Base-by-base conservation (phyloP, 2,113 vertebrate genomes). In the Anthoscopus minutus region DNA sequence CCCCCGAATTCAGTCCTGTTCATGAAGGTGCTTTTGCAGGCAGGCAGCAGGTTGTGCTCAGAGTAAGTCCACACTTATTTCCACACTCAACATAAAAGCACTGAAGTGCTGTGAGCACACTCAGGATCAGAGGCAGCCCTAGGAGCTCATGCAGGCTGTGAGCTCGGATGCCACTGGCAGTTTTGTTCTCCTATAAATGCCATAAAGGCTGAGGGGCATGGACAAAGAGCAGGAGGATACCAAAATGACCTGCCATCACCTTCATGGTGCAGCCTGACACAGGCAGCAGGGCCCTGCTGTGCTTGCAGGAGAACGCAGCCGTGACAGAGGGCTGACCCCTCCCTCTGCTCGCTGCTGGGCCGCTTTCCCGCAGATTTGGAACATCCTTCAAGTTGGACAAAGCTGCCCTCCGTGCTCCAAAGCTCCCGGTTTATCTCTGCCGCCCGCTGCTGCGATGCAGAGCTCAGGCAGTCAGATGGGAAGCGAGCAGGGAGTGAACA, bases 261-360 rank as follows among this genome's bases (percentile, higher is more conserved):
- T 30, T 5, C 2, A 0, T 3, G 54, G 18, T 4, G 37, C 15
- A 70, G 60, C 60, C 72, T 35, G 38, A 2, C 42, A 4, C 11
- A 33, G 50, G 77, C 72, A 72, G 38, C 38, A 25, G 27, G 11
- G 45, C 72, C 35, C 16, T 35, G 40, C 71, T 67, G 57, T 13
- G 40, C 62, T 40, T 13, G 53, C 72, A 58, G 84, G 31, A 15
- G 11, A 69, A 11, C 4, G 11, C 37, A 15, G 67, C 38, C 35
- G 2, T 6, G 37, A 7, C 0, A 2, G 25, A 50, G 58, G 17
- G 33, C 66, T 2, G 16, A 18, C 10, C 25, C 37, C 51, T 90
- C 62, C 23, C 33, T 64, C 30, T 16, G 31, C 56, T 74, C 0
- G 0, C 61, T 58, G 71, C 79, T 2, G 4, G 50, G 67, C 40